Percentiles rank a stretch among this genome's conserved stretches.
Evolutionary conservation across 2,797 vertebrate genomes (phyloP).

Genomic region (Catostomus latipinnis): DNA sequence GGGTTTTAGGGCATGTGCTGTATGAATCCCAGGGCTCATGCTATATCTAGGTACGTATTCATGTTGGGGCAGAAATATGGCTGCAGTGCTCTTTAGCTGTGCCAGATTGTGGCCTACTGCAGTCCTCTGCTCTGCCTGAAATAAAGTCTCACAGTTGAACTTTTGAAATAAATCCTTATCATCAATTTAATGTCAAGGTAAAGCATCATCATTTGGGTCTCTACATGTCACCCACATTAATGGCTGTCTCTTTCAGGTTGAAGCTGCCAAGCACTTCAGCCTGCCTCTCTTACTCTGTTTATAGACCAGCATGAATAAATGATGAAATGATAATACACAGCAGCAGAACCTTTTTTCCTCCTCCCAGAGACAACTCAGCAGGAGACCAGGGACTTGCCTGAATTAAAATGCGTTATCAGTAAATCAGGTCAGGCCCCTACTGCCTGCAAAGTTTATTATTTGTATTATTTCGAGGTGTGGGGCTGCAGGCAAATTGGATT

Average conservation of each 20-base stretch:
- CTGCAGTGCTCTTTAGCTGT: slow-evolving; percentile 36
- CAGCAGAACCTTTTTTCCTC: slow-evolving; percentile 55
- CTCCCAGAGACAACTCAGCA: slow-evolving; percentile 63
- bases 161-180: slow-evolving; percentile 49
- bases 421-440: slow-evolving; percentile 72
- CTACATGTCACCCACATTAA: slow-evolving; percentile 46
- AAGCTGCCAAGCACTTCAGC: slow-evolving; percentile 47
- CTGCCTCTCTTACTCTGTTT: slow-evolving; percentile 56
- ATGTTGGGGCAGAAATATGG: slow-evolving; percentile 43
- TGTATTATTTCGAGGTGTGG: slow-evolving; percentile 29
- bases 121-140: slow-evolving; percentile 29
- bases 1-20: slow-evolving; percentile 20
- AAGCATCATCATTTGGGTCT: slow-evolving; percentile 35
- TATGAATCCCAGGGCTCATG: slow-evolving; percentile 21
- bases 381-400: slow-evolving; percentile 63
- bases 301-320: slow-evolving; percentile 75
- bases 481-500: slow-evolving; percentile 41
- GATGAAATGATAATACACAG: slow-evolving; percentile 72
- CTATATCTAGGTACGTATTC: slow-evolving; percentile 22
- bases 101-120: slow-evolving; percentile 17
- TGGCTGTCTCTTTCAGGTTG: slow-evolving; percentile 55
- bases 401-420: slow-evolving; percentile 74
- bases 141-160: slow-evolving; percentile 47
- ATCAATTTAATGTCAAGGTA: slow-evolving; percentile 39
- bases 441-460: slow-evolving; percentile 55